Evolutionary conservation across 2,797 vertebrate genomes (phyloP).

Genomic region (Pantherophis vulpinus): DNA sequence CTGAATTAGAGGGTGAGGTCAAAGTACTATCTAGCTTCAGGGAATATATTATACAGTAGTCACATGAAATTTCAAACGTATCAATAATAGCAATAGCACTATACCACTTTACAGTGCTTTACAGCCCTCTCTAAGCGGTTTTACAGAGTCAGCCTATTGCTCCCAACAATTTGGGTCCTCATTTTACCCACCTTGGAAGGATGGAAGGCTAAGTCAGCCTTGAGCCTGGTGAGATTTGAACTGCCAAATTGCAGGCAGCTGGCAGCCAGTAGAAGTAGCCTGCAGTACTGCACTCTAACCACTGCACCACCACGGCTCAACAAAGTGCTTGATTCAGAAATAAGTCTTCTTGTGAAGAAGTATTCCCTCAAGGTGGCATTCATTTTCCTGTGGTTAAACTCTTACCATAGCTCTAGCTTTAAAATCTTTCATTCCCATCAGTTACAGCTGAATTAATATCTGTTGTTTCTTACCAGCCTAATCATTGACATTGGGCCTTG

Average conservation of each 20-base stretch:
- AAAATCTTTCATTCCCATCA: not conserved
- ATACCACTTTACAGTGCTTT: no score
- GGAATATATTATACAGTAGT: not conserved
- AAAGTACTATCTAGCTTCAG: not conserved
- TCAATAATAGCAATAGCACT: no score
- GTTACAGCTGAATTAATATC: not conserved
- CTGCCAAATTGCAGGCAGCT: no score
- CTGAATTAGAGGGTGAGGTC: not conserved
- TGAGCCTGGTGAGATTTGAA: no score
- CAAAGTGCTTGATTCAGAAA: not conserved
- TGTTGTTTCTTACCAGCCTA: not conserved
- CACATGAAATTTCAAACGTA: not conserved
- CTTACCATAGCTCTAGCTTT: not conserved
- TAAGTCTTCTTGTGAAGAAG: not conserved
- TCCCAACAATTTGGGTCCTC: no score
- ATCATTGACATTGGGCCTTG: not conserved
- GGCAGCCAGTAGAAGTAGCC: no score
- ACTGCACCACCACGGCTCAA: no score
- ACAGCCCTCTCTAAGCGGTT: no score
- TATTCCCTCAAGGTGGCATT: not conserved
- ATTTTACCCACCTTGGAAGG: no score
- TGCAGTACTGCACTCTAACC: no score
- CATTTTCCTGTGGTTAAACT: not conserved
- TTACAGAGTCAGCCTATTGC: no score
- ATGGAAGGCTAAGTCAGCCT: no score